Base-by-base conservation (phyloP, 2,113 vertebrate genomes). In the Tychaedon coryphoeus region DNA sequence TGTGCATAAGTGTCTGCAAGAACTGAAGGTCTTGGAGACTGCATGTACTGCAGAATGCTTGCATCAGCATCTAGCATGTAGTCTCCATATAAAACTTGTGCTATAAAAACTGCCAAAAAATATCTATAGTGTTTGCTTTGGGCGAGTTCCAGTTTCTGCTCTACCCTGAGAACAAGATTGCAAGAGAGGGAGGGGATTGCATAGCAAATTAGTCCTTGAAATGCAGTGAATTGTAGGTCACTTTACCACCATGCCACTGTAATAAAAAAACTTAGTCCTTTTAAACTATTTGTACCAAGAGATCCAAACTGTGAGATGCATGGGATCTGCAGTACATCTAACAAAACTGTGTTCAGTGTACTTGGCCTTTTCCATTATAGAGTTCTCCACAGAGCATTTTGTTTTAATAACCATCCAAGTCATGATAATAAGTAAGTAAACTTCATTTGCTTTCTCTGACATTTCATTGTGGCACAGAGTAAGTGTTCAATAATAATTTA, bases 41-140 rank as follows among this genome's bases (percentile, higher is more conserved):
- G 72, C 19, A 36, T 47, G 56, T 81, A 14, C 89, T 79, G 93
- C 71, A 90, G 58, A 92, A 66, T 1, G 3, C 62, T 88, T 82
- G 43, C 67, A 82, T 91, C 67, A 77, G 54, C 66, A 67, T 62
- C 62, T 69, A 83, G 54, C 76, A 93, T 78, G 64, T 62, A 51
- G 83, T 58, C 60, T 84, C 60, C 60, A 26, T 54, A 47, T 74
- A 33, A 54, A 81, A 80, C 12, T 88, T 70, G 31, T 66, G 76
- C 89, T 81, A 38, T 84, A 91, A 87, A 91, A 80, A 8, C 56
- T 84, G 84, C 48, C 57, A 82, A 69, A 51, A 31, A 60, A 94
- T 87, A 91, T 65, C 34, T 88, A 75, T 48, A 85, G 50, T 57
- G 77, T 92, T 95, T 88, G 70, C 61, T 74, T 91, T 96, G 87